A percentile compares a stretch with the other conserved stretches of the same genome.
phyloP scores from a whole-genome alignment of 2,797 vertebrate genomes.

The Coilia nasus region DNA sequence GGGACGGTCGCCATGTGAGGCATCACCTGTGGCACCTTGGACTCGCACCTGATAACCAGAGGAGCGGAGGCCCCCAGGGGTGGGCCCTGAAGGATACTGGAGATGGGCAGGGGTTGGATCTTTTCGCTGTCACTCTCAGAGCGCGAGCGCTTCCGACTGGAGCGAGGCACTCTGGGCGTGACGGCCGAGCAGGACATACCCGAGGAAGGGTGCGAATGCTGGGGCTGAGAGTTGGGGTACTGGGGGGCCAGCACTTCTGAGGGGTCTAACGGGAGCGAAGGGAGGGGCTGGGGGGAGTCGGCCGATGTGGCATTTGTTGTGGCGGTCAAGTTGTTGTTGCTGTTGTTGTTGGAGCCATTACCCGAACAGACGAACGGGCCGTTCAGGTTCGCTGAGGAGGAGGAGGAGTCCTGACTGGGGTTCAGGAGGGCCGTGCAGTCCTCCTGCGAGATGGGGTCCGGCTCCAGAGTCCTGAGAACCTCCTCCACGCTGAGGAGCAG shows the following conservation, averaged over 20 bases:
- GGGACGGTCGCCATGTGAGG: constrained; percentile 84
- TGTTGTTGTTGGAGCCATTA: neutral
- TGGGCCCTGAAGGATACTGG: constrained; percentile 87
- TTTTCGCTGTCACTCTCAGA: constrained; percentile 98
- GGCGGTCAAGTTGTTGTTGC: neutral
- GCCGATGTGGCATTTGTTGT: constrained; percentile 33
- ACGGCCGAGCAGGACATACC: constrained; percentile 82
- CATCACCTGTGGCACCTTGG: constrained; percentile 79
- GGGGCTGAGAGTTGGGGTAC: constrained; percentile 71
- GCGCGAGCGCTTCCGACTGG: constrained; percentile 92
- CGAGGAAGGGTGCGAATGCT: constrained; percentile 76
- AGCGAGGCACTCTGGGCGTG: constrained; percentile 81
- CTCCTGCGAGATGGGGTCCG: constrained; percentile 70
- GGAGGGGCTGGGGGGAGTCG: constrained; percentile 62
- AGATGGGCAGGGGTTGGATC: constrained; percentile 92
- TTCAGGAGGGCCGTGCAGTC: constrained; percentile 72
- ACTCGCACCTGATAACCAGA: constrained; percentile 84
- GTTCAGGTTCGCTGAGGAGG: constrained; percentile 71
- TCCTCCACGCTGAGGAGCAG: constrained; percentile 95
- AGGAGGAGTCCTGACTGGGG: constrained; percentile 76
- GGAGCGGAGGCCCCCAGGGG: constrained; percentile 81
- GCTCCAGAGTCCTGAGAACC: constrained; percentile 93
- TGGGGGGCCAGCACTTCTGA: constrained; percentile 74
- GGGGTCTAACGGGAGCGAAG: constrained; percentile 61
- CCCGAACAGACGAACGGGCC: constrained; percentile 79